A percentile compares a stretch with the other conserved stretches of the same genome.
Evolutionary conservation across 2,797 vertebrate genomes (phyloP).

Genomic region (Phalanger gymnotis): DNA sequence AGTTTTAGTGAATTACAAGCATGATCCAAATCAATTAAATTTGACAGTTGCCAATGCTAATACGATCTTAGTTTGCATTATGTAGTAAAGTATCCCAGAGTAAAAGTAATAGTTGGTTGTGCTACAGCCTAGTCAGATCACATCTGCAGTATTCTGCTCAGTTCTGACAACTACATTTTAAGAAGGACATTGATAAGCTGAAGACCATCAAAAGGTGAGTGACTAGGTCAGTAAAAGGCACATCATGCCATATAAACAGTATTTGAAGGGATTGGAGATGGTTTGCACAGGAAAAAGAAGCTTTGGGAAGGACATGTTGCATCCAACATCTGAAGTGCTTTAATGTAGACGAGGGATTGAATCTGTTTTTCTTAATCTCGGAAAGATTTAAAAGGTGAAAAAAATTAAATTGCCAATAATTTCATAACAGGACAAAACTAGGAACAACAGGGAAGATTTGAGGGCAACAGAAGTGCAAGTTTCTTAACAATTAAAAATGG

Average conservation of each 20-base stretch:
- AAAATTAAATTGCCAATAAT: not conserved
- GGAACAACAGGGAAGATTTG: not conserved
- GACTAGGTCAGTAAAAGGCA: no score
- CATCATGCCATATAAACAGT: not conserved
- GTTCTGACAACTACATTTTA: not conserved
- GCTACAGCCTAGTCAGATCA: not conserved
- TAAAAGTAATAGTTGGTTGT: not conserved
- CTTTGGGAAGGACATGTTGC: not conserved
- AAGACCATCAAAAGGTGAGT: not conserved
- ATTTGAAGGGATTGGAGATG: not conserved
- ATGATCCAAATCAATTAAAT: not conserved
- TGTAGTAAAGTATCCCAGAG: not conserved
- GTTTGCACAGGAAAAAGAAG: not conserved
- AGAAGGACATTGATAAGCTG: not conserved
- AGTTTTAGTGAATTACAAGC: not conserved
- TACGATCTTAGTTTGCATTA: not conserved
- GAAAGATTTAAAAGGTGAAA: not conserved
- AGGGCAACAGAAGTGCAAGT: not conserved
- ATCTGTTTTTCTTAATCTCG: no score
- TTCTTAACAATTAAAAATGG: not conserved
- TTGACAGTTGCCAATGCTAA: not conserved
- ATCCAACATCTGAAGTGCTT: not conserved
- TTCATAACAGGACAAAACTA: not conserved
- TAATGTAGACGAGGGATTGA: no score
- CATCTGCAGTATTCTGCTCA: not conserved